Evolutionary conservation across 2,888 invertebrate genomes (phyloP), one percentile per base, ranked within the genome.

Genomic region (Amiota communis): DNA sequence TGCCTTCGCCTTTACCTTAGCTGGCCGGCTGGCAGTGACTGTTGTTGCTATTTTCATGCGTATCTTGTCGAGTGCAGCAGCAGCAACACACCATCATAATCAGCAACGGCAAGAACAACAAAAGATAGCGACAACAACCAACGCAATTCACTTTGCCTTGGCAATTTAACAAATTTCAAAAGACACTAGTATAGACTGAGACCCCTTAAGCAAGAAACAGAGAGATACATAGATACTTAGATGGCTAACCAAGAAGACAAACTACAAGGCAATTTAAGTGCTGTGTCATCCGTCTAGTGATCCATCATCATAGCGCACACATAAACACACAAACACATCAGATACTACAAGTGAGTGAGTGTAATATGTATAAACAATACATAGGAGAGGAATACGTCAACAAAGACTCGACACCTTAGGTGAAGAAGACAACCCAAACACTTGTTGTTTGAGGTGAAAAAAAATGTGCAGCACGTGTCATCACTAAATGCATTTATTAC

Each of bases 231-330:
- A 36, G 36, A 36, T 36, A 36, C 36, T 36, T 36, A 36, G 36
- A 36, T 36, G 36, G 36, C 36, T 36, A 36, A 36, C 36, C 36
- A 36, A 36, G 36, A 36, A 36, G 53, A 12, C 12, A 51, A 51
- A 51, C 53, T 36, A 63, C 63, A 63, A 63, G n/a, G 36, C 63
- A 61, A 12, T 63, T 23, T 36, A 84, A 82, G 84, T 83, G 82
- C 83, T 80, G 81, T 83, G 82, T 83, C 82, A 83, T 83, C 82
- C 80, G 78, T 79, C n/a, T n/a, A 76, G 77, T 77, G 80, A 84
- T 83, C 82, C 83, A 83, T 83, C 83, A 83, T 83, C 84, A 83
- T 84, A 78, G 82, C 74, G 74, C 73, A 75, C 74, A 74, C 36
- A 36, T 36, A 36, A 36, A 36, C 36, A 36, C 36, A 36, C 36